phyloP scores from a whole-genome alignment of 2,888 invertebrate genomes.

The Pterobdella sp. region DNA sequence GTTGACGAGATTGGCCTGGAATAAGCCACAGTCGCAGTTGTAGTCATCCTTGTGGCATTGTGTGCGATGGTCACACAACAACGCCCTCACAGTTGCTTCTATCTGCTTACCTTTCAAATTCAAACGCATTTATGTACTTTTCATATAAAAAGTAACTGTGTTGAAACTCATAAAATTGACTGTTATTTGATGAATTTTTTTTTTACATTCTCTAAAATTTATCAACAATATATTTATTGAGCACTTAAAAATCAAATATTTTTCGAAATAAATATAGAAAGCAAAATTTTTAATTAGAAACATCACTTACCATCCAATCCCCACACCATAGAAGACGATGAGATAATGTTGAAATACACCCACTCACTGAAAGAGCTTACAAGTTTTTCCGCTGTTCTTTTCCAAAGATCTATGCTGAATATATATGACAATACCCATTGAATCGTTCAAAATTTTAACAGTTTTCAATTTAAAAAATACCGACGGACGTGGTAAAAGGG shows the following conservation, averaged over 20 bases:
- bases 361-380: constrained; percentile 11
- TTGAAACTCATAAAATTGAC: no score
- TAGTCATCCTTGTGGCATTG: not conserved
- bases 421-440: not conserved
- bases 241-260: no score
- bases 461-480: not conserved
- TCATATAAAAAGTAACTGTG: no score
- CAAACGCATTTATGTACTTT: no score
- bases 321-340: constrained; percentile 26
- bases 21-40: not conserved
- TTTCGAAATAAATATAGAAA: no score
- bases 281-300: not conserved
- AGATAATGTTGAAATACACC: constrained; percentile 14
- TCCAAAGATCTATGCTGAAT: not conserved
- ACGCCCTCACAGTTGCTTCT: not conserved
- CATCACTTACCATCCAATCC: constrained; percentile 6
- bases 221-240: no score
- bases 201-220: no score
- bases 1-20: constrained; percentile 17
- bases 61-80: not conserved
- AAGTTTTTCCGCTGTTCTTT: constrained; percentile 7
- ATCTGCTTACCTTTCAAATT: not conserved
- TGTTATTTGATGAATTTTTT: no score
- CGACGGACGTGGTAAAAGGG: not conserved
- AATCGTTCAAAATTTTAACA: not conserved